These are phyloP conservation scores for Pogonocherus hispidulus DNA, from an alignment of 2,888 invertebrate species.

Conservation along the genomic window DNA sequence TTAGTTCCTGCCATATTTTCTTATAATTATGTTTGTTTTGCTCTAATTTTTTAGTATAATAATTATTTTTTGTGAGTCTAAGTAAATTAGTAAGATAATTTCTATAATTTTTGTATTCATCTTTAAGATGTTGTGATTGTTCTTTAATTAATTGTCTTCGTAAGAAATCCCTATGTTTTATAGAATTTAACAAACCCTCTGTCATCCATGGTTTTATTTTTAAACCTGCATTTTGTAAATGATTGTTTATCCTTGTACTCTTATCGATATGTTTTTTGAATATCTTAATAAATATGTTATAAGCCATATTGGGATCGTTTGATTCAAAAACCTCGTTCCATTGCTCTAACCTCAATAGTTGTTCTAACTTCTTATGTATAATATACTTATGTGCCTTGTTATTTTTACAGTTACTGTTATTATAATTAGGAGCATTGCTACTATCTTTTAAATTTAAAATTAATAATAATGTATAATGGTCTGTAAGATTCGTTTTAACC, in stretches of 20 bases:
- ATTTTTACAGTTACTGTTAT: no score
- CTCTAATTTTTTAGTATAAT: background rate
- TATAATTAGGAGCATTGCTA: background rate
- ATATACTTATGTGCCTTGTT: no score
- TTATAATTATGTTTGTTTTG: background rate
- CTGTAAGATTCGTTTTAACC: background rate
- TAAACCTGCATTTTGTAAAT: background rate
- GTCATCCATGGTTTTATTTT: slow-evolving; percentile 4
- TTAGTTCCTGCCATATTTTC: background rate
- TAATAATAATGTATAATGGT: background rate
- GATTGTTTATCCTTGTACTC: background rate
- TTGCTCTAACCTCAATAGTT: no score
- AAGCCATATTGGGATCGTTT: background rate
- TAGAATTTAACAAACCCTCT: background rate
- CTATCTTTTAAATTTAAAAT: background rate
- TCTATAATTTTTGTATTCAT: background rate
- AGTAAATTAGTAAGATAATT: background rate
- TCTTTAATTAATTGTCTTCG: background rate
- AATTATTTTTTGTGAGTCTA: background rate
- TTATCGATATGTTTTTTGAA: background rate
- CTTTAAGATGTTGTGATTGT: background rate
- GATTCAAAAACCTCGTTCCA: background rate
- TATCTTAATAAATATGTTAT: background rate
- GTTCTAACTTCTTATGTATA: no score
- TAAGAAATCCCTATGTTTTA: background rate